phyloP scores from a whole-genome alignment of 2,113 vertebrate species.

The Bombycilla garrulus region DNA sequence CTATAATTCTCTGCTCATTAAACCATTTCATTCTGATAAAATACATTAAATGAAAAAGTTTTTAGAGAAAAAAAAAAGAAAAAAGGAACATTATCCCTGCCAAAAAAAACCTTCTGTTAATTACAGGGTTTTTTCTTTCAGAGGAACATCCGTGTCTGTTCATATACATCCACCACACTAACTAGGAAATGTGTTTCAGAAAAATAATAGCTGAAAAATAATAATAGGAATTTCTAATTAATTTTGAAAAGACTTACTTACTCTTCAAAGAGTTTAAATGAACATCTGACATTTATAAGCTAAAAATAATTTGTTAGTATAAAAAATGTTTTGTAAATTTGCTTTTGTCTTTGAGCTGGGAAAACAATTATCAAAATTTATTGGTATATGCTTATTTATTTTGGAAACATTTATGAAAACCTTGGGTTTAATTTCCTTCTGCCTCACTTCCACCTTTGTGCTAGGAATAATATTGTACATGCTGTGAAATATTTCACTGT shows the following conservation, averaged over 20 bases:
- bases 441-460: slow-evolving; percentile 21
- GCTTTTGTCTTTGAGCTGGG: neutral
- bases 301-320: neutral
- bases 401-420: slow-evolving; percentile 10
- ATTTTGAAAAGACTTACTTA: neutral
- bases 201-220: neutral
- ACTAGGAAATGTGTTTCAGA: neutral
- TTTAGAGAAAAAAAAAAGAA: neutral
- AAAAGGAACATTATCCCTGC: slow-evolving; percentile 38
- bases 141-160: neutral
- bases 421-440: slow-evolving; percentile 21
- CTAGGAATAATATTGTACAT: slow-evolving; percentile 20
- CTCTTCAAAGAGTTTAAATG: neutral
- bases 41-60: slow-evolving; percentile 55
- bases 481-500: slow-evolving; percentile 54
- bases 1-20: slow-evolving; percentile 64
- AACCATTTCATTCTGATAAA: slow-evolving; percentile 69
- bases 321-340: neutral
- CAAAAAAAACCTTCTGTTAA: neutral
- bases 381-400: slow-evolving; percentile 31
- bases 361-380: slow-evolving; percentile 9
- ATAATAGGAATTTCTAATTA: neutral
- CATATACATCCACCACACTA: neutral
- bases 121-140: slow-evolving; percentile 44
- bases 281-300: neutral